Base-by-base conservation (phyloP, 2,888 invertebrate species). In the Torymus auratus region DNA sequence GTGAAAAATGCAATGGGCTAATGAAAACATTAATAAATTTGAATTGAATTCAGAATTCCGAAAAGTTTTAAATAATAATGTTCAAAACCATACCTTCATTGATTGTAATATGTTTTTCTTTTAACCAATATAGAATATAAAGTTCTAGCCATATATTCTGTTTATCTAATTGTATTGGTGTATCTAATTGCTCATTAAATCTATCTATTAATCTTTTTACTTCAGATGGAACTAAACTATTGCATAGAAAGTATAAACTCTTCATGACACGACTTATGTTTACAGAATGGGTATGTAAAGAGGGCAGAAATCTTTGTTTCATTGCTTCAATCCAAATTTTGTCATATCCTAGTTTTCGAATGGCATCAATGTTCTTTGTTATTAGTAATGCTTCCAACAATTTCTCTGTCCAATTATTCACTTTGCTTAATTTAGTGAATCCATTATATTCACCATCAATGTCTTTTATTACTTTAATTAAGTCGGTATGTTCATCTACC, bases 211-310 rank as follows among this genome's bases (percentile, higher is more conserved):
- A 78, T n/a, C 65, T 70, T 58, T 56, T 20, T 14, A n/a, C 28
- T 65, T 80, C 41, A 12, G 5, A 15, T 13, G 0, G n/a, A 11
- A 2, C 10, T 10, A 82, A 71, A 52, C 62, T 11, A 53, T 71
- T 23, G 58, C 80, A 82, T 53, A 80, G 52, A 41, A 82, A 82
- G 60, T 78, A 80, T 58, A 82, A 71, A 74, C 82, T 80, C 78
- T 82, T 80, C 11, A 82, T 65, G 12, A 53, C 78, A 15, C n/a
- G 15, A 71, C 78, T 80, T 61, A 82, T 58, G 62, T 78, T 64
- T 55, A 10, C 11, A 28, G 53, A 55, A 14, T 77, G 41, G 61
- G 76, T 79, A 52, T 82, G 82, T 7, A 50, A 10, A 2, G 17
- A 12, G 0, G 1, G n/a, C 14, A 53, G 3, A 65, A 60, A 77